phyloP scores from a whole-genome alignment of 2,888 invertebrate species.

The Trypoxylon attenuatum region DNA sequence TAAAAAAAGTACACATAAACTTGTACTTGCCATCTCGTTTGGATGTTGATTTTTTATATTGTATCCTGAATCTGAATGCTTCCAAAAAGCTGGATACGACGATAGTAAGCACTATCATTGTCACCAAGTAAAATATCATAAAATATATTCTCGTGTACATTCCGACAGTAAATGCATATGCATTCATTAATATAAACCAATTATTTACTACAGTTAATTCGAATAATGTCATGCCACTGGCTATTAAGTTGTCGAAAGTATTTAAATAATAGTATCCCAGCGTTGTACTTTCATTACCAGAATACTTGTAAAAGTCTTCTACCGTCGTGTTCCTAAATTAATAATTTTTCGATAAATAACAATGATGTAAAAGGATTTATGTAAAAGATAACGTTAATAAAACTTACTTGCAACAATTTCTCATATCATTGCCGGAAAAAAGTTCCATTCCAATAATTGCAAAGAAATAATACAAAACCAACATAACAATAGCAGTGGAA shows the following conservation, averaged over 20 bases:
- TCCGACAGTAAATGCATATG: conserved; percentile 82
- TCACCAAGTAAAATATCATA: conserved; percentile 91
- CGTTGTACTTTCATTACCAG: conserved; percentile 80
- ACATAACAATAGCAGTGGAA: conserved; percentile 88
- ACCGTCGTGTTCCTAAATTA: conserved; percentile 92
- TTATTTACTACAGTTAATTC: conserved; percentile 94
- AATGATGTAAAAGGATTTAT: not conserved
- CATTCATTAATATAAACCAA: conserved; percentile 95
- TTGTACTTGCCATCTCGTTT: conserved; percentile 81
- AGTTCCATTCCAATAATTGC: conserved; percentile 93
- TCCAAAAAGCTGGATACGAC: conserved; percentile 93
- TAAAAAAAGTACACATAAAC: not conserved
- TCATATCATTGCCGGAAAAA: conserved; percentile 84
- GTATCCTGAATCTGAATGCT: conserved; percentile 90
- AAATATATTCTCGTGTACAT: conserved; percentile 89
- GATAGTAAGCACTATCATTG: conserved; percentile 93
- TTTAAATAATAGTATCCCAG: conserved; percentile 92
- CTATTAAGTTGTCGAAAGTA: conserved; percentile 87
- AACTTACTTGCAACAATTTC: conserved; percentile 88
- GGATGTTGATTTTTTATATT: conserved; percentile 88
- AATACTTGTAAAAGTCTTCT: conserved; percentile 87
- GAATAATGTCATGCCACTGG: conserved; percentile 88
- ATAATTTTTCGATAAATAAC: no score
- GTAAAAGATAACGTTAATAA: not conserved
- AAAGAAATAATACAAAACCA: conserved; percentile 91